phyloP scores from a whole-genome alignment of 1,140 invertebrate species.

The Cyclina sinensis region DNA sequence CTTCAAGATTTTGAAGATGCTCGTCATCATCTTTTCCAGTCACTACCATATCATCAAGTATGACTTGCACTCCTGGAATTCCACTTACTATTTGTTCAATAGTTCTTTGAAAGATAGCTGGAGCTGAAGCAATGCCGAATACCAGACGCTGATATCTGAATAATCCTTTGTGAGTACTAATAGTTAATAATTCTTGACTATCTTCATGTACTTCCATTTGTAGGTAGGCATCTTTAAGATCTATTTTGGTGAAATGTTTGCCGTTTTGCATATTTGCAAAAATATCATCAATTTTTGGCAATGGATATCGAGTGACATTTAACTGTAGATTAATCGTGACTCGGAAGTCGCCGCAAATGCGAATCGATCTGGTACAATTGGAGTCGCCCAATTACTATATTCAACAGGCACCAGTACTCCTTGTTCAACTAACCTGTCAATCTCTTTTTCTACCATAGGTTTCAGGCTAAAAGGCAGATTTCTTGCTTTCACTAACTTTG shows the following conservation, averaged over 20 bases:
- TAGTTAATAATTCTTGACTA: conserved; percentile 34
- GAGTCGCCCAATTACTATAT: conserved; percentile 75
- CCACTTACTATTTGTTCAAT: conserved; percentile 60
- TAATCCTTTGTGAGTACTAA: no score
- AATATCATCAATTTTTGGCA: conserved; percentile 80
- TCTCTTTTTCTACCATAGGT: conserved; percentile 82
- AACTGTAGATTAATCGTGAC: conserved; percentile 82
- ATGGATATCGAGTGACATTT: conserved; percentile 75
- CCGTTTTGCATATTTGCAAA: conserved; percentile 77
- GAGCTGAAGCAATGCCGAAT: conserved; percentile 88
- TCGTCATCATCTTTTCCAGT: conserved; percentile 53
- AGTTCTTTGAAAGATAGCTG: conserved; percentile 72
- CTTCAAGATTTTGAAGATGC: conserved; percentile 61
- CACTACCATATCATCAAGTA: no score
- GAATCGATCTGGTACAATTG: conserved; percentile 59
- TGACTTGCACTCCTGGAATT: no score
- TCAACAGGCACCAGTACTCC: conserved; percentile 84
- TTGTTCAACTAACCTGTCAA: conserved; percentile 80
- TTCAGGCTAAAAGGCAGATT: conserved; percentile 84
- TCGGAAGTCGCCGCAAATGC: conserved; percentile 78
- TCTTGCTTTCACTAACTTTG: conserved; percentile 74
- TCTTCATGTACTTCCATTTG: conserved; percentile 76
- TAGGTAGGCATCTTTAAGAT: conserved; percentile 74
- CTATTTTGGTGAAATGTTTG: conserved; percentile 78
- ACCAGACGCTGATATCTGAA: conserved; percentile 85